A percentile compares a stretch with the other conserved stretches of the same genome.
Conservation (phyloP, 1,140 invertebrate species). For the Trachymyrmex cornetzi region DNA sequence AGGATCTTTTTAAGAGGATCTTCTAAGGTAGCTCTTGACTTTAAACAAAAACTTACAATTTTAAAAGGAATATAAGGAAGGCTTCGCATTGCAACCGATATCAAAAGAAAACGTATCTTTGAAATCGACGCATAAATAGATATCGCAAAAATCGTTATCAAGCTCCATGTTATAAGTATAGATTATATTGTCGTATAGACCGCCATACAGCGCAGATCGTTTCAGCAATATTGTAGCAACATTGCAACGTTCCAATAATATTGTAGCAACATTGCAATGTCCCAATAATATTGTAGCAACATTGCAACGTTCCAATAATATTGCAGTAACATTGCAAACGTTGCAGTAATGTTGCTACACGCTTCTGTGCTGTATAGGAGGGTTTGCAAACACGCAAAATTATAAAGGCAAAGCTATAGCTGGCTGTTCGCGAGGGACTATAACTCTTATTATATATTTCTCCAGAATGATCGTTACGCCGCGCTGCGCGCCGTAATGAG, state of each 20-base stretch:
- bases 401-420: not conserved
- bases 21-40: not conserved
- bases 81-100: not conserved
- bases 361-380: too few relatives aligned
- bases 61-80: not conserved
- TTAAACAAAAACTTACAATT: not conserved
- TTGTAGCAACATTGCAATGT: too few relatives aligned
- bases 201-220: too few relatives aligned
- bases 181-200: not conserved
- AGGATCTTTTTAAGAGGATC: not conserved
- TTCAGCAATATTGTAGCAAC: too few relatives aligned
- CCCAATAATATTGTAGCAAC: too few relatives aligned
- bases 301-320: too few relatives aligned
- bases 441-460: not conserved
- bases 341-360: too few relatives aligned
- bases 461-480: not conserved
- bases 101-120: not conserved
- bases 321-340: too few relatives aligned
- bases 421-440: not conserved
- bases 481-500: slow-evolving; percentile 6
- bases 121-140: not conserved
- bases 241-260: too few relatives aligned
- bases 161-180: not conserved
- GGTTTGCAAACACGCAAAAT: slow-evolving; percentile 10
- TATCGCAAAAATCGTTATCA: slow-evolving; percentile 7